Evolutionary conservation across 2,797 vertebrate species (phyloP).

Genomic region (Ptychadena robeensis): DNA sequence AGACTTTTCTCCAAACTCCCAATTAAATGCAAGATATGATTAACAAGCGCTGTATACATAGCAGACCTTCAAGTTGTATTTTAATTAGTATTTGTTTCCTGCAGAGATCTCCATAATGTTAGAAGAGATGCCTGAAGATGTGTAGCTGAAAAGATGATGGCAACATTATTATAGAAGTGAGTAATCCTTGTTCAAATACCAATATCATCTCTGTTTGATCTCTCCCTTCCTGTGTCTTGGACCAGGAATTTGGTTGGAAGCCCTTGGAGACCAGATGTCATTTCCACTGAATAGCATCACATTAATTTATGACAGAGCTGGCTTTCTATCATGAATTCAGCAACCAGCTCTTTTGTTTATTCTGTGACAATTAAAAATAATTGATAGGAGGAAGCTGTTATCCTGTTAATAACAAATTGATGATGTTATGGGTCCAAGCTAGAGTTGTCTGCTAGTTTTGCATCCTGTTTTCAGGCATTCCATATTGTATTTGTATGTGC

Average conservation of each 20-base stretch:
- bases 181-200: slow-evolving; percentile 55
- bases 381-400: slow-evolving; percentile 47
- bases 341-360: slow-evolving; percentile 46
- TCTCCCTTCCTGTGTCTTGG: slow-evolving; percentile 32
- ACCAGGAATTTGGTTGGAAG: slow-evolving; percentile 46
- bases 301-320: slow-evolving; percentile 45
- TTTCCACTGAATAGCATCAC: slow-evolving; percentile 57
- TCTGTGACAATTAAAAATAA: slow-evolving; percentile 59
- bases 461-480: not conserved
- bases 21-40: not conserved
- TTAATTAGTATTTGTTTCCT: slow-evolving; percentile 6
- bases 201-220: slow-evolving; percentile 52
- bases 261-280: slow-evolving; percentile 56
- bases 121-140: not conserved
- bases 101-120: not conserved
- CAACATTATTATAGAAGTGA: slow-evolving; percentile 37
- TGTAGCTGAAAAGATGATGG: slow-evolving; percentile 14
- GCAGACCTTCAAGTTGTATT: slow-evolving; percentile 2
- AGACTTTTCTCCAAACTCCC: not conserved
- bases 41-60: not conserved
- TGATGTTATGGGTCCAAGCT: slow-evolving; percentile 14
- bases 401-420: slow-evolving; percentile 23
- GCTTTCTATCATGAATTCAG: slow-evolving; percentile 28
- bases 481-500: slow-evolving; percentile 8
- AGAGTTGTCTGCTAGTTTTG: slow-evolving; percentile 3